Evolutionary conservation across 2,888 invertebrate genomes (phyloP), one percentile per base, ranked within the genome.

Genomic region (Ophion slaviceki): DNA sequence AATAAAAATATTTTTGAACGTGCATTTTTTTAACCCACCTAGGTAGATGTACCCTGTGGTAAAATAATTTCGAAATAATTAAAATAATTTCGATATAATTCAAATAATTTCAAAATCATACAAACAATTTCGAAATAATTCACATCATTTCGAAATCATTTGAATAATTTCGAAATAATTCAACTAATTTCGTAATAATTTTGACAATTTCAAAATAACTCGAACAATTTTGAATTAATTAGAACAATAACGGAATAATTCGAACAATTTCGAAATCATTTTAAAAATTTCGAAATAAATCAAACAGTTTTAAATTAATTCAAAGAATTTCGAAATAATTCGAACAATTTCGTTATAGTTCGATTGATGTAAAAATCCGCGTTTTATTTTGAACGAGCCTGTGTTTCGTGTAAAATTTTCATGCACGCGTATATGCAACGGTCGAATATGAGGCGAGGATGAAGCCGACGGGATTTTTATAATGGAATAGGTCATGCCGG

Each of bases 401-500:
- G 32, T 75, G 64, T 14, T 10, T 28, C 28, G 5, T 61, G 11
- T 28, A 67, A 76, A 64, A 64, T 20, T 32, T 20, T 53, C 45
- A 64, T 79, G 32, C 45, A 68, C 45, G 67, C 24, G 24, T 36
- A 8, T 17, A 57, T 17, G 74, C 75, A 79, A 79, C 79, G 70
- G 70, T 14, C 20, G 70, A 71, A 79, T 47, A 71, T 62, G 62
- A 79, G 32, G 17, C 70, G 70, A 79, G 47, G 20, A 28, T 32
- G 53, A 76, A 28, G 36, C 76, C 53, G 66, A 66, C 76, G 32
- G 76, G 66, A 76, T 76, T 64, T 75, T 59, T 32, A 85, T 85
- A 85, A 85, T 85, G 84, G 85, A 85, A 85, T 85, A 82, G 85
- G 85, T 85, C 85, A 75, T 81, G 79, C 85, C 82, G 75, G n/a